Base-by-base conservation (phyloP, 2,888 invertebrate species). In the Philereme vetulata region DNA sequence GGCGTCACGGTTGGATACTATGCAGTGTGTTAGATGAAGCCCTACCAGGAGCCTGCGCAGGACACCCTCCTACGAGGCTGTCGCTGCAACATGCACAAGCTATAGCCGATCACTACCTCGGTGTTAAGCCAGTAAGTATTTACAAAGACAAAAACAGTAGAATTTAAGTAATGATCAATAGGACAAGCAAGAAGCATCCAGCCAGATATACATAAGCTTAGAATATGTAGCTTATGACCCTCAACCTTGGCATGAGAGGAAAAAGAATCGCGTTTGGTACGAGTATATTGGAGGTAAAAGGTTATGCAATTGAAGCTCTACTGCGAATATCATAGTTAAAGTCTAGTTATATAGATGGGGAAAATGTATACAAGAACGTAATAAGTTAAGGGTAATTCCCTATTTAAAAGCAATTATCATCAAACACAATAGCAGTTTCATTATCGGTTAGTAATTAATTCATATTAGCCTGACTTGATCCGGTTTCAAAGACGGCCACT, bases 21-120 rank as follows among this genome's bases (percentile, higher is more conserved):
- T 94, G 94, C 77, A 93, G 93, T 4, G 87, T 93, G 51, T 82
- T 94, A 55, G 94, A 94, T 68, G 85, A 91, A 5, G 93, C 91
- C 0, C 79, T 94, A n/a, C 94, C 94, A 0, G 94, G 94, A 56
- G 93, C 94, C 0, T 94, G 94, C 77, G 88, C 93, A 0, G 94
- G 94, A 4, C 94, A 94, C 66, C 90, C 93, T 0, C 93, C 93
- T 0, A 86, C 87, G 0, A 80, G 81, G 51, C 81, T 90, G 4
- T 84, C 89, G 0, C 59, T 92, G 53, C 84, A 87, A 65, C 94
- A 94, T 71, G 94, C 93, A 43, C 94, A 94, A 79, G 85, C 93
- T 5, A 90, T 94, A 51, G 94, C 94, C 42, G 93, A 93, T 63
- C 93, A 94, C 74, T 94, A 94, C 76, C 87, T 94, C 68, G 94